Conservation (phyloP, 1,140 invertebrate genomes). For the Leptopilina boulardi region DNA sequence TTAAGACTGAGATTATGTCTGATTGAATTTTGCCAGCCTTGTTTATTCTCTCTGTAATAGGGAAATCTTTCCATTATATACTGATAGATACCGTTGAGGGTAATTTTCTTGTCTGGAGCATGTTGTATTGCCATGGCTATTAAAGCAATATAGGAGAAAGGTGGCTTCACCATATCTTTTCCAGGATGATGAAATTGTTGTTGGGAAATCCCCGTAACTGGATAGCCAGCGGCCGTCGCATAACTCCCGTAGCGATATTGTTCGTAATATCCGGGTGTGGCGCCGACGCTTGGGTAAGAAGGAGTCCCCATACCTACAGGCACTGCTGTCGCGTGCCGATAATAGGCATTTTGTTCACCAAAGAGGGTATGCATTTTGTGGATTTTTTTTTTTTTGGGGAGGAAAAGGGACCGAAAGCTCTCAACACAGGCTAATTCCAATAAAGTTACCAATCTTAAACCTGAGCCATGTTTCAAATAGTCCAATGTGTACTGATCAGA, state of each 20-base stretch:
- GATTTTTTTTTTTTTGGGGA: too few species aligned
- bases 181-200: constrained; percentile 80
- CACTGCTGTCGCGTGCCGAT: constrained; percentile 74
- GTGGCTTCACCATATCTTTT: constrained; percentile 96
- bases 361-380: constrained; percentile 91
- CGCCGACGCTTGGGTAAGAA: constrained; percentile 67
- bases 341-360: constrained; percentile 88
- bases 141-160: constrained; percentile 98
- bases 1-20: constrained; percentile 98
- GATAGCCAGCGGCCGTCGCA: constrained; percentile 73
- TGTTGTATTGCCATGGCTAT: constrained; percentile 99
- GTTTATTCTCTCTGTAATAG: constrained; percentile 98
- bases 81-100: constrained; percentile 98
- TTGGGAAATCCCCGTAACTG: constrained; percentile 77
- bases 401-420: neutral
- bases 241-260: constrained; percentile 77
- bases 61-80: constrained; percentile 99
- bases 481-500: neutral
- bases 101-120: constrained; percentile 94
- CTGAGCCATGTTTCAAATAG: neutral
- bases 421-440: neutral
- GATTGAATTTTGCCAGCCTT: constrained; percentile 97
- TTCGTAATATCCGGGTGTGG: constrained; percentile 71
- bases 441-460: neutral
- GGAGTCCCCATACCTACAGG: constrained; percentile 71